These are phyloP conservation scores for Macrostomum cliftonense DNA, from an alignment of 2,888 invertebrate genomes.

Conservation along the genomic window DNA sequence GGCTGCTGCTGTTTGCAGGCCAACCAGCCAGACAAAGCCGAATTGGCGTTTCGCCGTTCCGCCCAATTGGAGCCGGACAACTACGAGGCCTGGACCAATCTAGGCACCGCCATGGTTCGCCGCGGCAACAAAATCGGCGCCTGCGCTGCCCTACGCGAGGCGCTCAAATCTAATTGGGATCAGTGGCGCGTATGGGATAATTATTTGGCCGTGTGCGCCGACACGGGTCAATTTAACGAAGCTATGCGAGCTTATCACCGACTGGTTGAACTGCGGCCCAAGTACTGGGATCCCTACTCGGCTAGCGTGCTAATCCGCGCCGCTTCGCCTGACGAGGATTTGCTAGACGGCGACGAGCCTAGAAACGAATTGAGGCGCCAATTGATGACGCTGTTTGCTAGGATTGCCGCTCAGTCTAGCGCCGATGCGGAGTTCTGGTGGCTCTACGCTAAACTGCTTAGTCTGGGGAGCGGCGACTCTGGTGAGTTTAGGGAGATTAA, in stretches of 20 bases:
- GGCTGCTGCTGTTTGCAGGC: conserved; percentile 21
- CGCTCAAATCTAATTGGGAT: conserved; percentile 65
- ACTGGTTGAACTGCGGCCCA: conserved; percentile 58
- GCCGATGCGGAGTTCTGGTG: conserved; percentile 42
- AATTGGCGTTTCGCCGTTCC: conserved; percentile 23
- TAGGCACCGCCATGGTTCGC: conserved; percentile 76
- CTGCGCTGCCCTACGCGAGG: conserved; percentile 64
- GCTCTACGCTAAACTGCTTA: too few species aligned
- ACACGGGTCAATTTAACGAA: conserved; percentile 65
- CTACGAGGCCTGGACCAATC: conserved; percentile 93
- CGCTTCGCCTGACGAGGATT: too few species aligned
- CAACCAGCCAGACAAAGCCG: conserved; percentile 6
- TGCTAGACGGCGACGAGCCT: too few species aligned
- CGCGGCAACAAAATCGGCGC: conserved; percentile 63
- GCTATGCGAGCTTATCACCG: conserved; percentile 63
- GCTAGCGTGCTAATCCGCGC: too few species aligned
- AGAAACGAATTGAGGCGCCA: too few species aligned
- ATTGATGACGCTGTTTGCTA: conserved; percentile 37
- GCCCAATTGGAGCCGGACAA: conserved; percentile 39
- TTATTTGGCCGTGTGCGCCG: conserved; percentile 53
- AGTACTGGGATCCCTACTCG: conserved; percentile 53
- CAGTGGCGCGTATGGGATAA: conserved; percentile 95
- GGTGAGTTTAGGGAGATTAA: too few species aligned
- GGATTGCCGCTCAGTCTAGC: conserved; percentile 24
- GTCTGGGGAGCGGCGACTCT: too few species aligned